These are phyloP conservation scores for Crossaster papposus DNA, from an alignment of 53 echinoderm and acorn worm genomes.

Conservation along the genomic window DNA sequence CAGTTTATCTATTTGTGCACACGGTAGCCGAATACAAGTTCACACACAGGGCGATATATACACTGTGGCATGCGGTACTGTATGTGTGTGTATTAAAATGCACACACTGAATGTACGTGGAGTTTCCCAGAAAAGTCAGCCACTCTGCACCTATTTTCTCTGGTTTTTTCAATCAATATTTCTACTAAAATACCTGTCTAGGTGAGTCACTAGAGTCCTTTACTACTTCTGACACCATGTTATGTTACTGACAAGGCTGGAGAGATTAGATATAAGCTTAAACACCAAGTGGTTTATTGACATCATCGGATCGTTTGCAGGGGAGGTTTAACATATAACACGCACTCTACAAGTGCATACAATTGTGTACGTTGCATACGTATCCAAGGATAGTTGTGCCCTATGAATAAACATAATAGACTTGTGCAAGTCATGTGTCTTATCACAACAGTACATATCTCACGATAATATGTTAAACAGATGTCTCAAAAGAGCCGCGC, in stretches of 20 bases:
- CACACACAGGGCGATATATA: not conserved
- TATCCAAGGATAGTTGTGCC: not conserved
- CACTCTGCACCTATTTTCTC: constrained; percentile 5
- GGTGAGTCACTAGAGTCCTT: not conserved
- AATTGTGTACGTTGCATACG: constrained; percentile 2
- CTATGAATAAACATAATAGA: too few relatives aligned
- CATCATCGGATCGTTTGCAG: not conserved
- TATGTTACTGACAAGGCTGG: not conserved
- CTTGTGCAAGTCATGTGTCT: not conserved
- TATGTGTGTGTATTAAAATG: not conserved
- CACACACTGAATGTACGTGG: not conserved
- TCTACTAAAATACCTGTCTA: not conserved
- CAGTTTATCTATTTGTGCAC: not conserved
- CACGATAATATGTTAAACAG: too few relatives aligned
- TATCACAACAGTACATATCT: not conserved
- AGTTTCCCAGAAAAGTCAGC: not conserved
- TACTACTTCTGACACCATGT: constrained; percentile 26
- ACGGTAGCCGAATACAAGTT: not conserved
- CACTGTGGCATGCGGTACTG: not conserved
- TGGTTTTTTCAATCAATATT: not conserved
- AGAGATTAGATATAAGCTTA: not conserved
- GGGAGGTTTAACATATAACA: not conserved
- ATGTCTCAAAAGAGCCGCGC: too few relatives aligned
- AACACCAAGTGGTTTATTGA: not conserved
- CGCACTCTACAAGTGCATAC: not conserved